Percentiles rank a stretch among this genome's conserved stretches.
Evolutionary conservation across 2,113 vertebrate species (phyloP).

Genomic region (Gymnobelideus leadbeateri): DNA sequence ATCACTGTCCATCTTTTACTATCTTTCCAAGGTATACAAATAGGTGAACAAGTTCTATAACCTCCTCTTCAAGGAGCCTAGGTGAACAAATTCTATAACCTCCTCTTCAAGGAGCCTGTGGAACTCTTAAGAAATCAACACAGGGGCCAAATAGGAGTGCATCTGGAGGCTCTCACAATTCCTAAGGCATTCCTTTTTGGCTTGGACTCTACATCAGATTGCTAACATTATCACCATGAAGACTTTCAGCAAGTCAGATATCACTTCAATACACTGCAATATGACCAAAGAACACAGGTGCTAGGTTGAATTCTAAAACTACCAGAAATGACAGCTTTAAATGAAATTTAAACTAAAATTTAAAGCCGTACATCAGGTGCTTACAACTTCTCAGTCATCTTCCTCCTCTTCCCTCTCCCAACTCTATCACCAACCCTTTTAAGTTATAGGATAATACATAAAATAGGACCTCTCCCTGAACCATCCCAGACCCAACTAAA

Average conservation of each 20-base stretch:
- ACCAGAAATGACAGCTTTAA: not conserved
- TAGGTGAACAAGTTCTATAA: not conserved
- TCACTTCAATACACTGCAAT: not conserved
- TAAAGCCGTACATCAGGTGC: not conserved
- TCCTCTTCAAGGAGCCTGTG: not conserved
- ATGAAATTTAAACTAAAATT: not conserved
- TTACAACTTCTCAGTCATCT: not conserved
- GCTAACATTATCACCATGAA: not conserved
- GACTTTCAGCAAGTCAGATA: not conserved
- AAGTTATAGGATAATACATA: slow-evolving; percentile 7
- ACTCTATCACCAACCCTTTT: not conserved
- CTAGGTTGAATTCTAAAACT: not conserved
- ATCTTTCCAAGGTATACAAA: not conserved
- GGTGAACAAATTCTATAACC: not conserved
- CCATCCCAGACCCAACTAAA: not conserved
- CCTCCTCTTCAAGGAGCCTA: not conserved
- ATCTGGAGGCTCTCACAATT: not conserved
- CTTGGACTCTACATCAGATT: not conserved
- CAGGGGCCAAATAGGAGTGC: not conserved
- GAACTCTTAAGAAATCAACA: not conserved
- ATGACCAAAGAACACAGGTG: not conserved
- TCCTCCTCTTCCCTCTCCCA: not conserved
- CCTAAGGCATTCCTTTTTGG: not conserved
- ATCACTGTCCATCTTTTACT: not conserved
- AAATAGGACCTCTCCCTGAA: not conserved